Evolutionary conservation across 2,797 vertebrate species (phyloP).

Genomic region (Bradypodion ventrale): DNA sequence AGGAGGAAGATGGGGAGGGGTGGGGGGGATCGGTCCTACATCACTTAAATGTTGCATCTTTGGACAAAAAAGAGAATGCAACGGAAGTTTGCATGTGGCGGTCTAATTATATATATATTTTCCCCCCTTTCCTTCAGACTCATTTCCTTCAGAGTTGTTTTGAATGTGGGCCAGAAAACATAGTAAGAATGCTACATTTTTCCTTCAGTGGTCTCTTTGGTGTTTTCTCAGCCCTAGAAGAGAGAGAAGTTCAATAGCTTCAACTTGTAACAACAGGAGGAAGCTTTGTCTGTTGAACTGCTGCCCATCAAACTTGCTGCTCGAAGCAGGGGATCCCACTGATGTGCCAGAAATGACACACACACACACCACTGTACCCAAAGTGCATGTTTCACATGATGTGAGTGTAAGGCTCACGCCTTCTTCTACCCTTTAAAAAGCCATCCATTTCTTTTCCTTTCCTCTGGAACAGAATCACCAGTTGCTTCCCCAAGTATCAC

Average conservation of each 20-base stretch:
- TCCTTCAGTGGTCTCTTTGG: too few species aligned
- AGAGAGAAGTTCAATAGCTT: not conserved
- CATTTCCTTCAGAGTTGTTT: not conserved
- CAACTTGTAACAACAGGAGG: not conserved
- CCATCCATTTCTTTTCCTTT: not conserved
- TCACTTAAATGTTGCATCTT: not conserved
- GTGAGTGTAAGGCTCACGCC: not conserved
- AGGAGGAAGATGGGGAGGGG: not conserved
- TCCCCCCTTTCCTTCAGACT: not conserved
- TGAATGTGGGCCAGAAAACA: not conserved
- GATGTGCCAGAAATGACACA: not conserved
- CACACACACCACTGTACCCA: not conserved
- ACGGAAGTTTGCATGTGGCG: not conserved
- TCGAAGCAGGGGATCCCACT: not conserved
- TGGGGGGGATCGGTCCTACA: too few species aligned
- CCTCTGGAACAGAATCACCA: not conserved
- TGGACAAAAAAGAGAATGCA: not conserved
- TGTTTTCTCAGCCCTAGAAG: not conserved
- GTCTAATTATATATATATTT: not conserved
- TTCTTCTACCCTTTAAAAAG: not conserved
- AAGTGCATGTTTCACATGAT: not conserved
- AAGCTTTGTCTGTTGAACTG: conserved; percentile 12
- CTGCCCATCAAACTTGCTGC: not conserved
- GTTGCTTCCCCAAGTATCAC: not conserved
- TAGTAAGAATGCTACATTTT: not conserved